Base-by-base conservation (phyloP, 2,888 invertebrate species). In the Drosophila multiciliata region DNA sequence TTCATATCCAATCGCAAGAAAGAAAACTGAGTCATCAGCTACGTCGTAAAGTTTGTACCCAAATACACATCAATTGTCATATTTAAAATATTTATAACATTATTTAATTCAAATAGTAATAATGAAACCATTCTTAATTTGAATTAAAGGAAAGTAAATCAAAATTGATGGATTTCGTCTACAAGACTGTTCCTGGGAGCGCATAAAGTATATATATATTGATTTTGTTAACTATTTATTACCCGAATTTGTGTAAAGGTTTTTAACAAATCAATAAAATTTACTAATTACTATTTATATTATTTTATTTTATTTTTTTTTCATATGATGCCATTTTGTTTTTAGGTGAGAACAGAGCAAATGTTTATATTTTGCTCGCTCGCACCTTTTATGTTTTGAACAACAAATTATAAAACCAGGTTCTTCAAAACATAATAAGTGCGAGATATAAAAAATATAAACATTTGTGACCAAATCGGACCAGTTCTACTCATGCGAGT, bases 301-400 rank as follows among this genome's bases (percentile, higher is more conserved):
- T 8, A 29, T 40, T 55, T 29, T n/a, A 12, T 55, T 6, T 55
- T 26, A 5, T 29, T 38, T n/a, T n/a, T n/a, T 23, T 6, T 17
- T 38, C 3, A 36, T 40, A 42, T n/a, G 29, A 32, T 9, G 15
- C 68, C 68, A 70, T 70, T 62, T 68, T 61, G 36, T 42, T 38
- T 69, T 42, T 4, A 7, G 17, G 33, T 38, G 45, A 12, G n/a
- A 50, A 29, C 1, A 6, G 3, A 50, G 11, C 11, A n/a, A 6
- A 29, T 29, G 29, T 6, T 1, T 29, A 29, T 29, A 29, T 29
- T 29, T 29, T 29, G 29, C 29, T 29, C 6, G 29, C 29, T 29
- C 29, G 1, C 29, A 26, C 26, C 26, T 26, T 26, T 26, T 26
- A 26, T 26, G 26, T 26, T 26, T 26, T 26, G 26, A 26, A 26